phyloP scores from a whole-genome alignment of 1,140 invertebrate species.

The Ceratitis capitata region DNA sequence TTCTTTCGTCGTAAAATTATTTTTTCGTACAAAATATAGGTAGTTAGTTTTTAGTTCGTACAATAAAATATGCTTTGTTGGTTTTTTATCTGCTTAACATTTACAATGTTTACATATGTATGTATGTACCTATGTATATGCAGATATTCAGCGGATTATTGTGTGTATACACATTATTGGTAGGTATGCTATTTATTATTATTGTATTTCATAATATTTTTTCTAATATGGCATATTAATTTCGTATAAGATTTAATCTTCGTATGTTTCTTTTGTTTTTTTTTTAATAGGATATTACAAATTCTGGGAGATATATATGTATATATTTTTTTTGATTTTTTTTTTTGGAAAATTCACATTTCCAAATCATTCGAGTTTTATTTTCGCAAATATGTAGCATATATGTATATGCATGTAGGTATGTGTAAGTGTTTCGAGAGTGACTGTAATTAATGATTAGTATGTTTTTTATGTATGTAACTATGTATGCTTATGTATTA shows the following conservation, averaged over 20 bases:
- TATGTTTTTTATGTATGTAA: conserved; percentile 6
- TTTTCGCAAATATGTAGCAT: no score
- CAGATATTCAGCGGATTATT: not conserved
- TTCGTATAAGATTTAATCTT: not conserved
- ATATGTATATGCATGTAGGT: not conserved
- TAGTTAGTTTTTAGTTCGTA: conserved; percentile 46
- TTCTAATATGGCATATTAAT: not conserved
- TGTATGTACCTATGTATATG: not conserved
- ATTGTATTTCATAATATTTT: not conserved
- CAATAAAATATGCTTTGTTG: conserved; percentile 33
- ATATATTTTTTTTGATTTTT: not conserved
- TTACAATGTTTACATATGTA: not conserved
- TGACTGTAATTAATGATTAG: no score
- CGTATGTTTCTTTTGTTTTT: not conserved
- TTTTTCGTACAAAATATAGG: conserved; percentile 42
- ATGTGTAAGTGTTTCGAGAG: not conserved
- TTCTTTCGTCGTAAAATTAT: conserved; percentile 39
- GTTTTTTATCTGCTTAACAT: conserved; percentile 10
- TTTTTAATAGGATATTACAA: not conserved
- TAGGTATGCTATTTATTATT: not conserved
- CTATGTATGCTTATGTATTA: not conserved
- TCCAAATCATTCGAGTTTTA: no score
- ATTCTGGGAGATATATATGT: not conserved
- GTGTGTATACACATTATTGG: not conserved
- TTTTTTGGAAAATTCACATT: no score